Percentiles rank a stretch among this genome's conserved stretches.
phyloP scores from a whole-genome alignment of 2,113 vertebrate species.

The Hypanus sabinus region DNA sequence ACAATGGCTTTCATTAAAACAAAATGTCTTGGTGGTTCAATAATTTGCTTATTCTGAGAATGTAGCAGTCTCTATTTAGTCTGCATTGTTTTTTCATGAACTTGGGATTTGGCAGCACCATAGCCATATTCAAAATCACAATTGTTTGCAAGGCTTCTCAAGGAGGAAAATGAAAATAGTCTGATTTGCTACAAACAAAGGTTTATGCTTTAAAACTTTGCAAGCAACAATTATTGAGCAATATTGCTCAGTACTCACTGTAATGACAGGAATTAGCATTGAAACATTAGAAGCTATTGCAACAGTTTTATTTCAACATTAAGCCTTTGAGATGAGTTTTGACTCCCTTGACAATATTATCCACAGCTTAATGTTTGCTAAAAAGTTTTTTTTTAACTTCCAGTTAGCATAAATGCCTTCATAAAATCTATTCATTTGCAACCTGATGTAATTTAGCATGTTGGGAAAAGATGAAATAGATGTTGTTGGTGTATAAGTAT shows the following conservation, averaged over 20 bases:
- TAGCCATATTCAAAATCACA: not conserved
- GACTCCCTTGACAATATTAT: slow-evolving; percentile 18
- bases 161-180: not conserved
- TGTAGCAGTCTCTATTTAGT: not conserved
- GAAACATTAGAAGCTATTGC: not conserved
- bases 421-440: slow-evolving; percentile 23
- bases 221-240: slow-evolving; percentile 3
- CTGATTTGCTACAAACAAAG: not conserved
- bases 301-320: slow-evolving; percentile 15
- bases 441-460: not conserved
- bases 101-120: no score
- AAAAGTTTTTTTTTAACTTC: slow-evolving; percentile 20
- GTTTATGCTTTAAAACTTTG: not conserved
- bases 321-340: not conserved
- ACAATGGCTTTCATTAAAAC: not conserved
- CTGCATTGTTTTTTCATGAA: not conserved
- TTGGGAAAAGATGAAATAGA: not conserved
- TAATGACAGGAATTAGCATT: slow-evolving; percentile 28
- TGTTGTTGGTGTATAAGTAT: slow-evolving; percentile 4
- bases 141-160: not conserved
- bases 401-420: not conserved
- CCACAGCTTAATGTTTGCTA: not conserved
- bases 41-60: not conserved
- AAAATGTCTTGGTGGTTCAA: not conserved
- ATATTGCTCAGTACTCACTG: not conserved